Conservation (phyloP, 2,797 vertebrate species). For the Apogon hyalosoma region DNA sequence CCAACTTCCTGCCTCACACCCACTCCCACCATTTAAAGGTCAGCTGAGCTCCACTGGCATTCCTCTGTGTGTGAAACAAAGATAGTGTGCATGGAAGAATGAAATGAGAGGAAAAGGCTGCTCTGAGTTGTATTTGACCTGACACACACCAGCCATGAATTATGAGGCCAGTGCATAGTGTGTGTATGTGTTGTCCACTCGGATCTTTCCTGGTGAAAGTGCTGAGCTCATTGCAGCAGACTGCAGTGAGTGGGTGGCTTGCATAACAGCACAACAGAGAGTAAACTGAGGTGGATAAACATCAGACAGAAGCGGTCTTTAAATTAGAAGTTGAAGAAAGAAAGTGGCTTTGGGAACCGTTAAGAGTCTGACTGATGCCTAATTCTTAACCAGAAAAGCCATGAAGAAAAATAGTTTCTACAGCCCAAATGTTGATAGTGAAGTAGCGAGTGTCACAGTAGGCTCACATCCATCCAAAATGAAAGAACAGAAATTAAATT, state of each 20-base stretch:
- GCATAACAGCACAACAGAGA: constrained; percentile 24
- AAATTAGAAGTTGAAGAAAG: not conserved
- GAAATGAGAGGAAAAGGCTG: not conserved
- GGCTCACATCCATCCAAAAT: no score
- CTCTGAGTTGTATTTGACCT: constrained; percentile 26
- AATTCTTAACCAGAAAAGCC: not conserved
- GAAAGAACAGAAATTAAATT: no score
- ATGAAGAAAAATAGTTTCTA: no score
- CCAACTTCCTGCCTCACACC: constrained; percentile 40
- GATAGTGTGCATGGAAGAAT: not conserved
- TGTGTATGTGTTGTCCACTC: constrained; percentile 33
- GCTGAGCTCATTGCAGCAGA: constrained; percentile 59
- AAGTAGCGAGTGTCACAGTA: no score
- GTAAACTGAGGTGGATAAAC: constrained; percentile 19
- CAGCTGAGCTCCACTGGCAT: constrained; percentile 50
- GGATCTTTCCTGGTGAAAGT: constrained; percentile 37
- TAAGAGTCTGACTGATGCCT: not conserved
- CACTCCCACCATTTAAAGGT: constrained; percentile 47
- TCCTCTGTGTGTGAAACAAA: constrained; percentile 16
- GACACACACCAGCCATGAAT: constrained; percentile 37
- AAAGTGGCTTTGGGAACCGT: not conserved
- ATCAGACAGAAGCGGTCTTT: not conserved
- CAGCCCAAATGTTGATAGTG: no score
- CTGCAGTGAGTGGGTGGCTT: constrained; percentile 57
- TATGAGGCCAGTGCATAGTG: constrained; percentile 31